Evolutionary conservation across 2,797 vertebrate species (phyloP), one percentile per base, ranked within the genome.

Genomic region (Oreortyx pictus): DNA sequence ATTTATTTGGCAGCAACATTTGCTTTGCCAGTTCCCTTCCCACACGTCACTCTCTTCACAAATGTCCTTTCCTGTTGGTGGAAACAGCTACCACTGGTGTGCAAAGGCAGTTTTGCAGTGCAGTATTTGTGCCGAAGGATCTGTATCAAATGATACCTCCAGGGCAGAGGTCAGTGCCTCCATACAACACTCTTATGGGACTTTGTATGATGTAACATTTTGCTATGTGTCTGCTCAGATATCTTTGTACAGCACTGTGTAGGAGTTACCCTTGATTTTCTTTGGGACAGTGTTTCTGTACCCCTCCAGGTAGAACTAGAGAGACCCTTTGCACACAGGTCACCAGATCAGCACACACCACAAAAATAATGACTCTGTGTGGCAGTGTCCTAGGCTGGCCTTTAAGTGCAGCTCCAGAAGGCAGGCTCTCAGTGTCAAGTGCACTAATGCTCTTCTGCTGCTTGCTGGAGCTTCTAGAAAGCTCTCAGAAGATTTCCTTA

Each of bases 1-100:
- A 57, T 84, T 92, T 89, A 84, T 89, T 89, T 88, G 67, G 82
- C 90, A 91, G 70, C 15, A 72, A 33, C 10, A 2, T 81, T 91
- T 88, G 37, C 74, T 89, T 81, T 92, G 37, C 71, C 85, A 49
- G 44, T 82, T 82, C 46, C 44, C 67, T 52, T 39, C 64, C 71
- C 52, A 39, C 64, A 49, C 14, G 64, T 73, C 60, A 50, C 41
- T 88, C 79, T 25, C 6, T 4, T 31, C 46, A 75, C 31, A 13
- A 29, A 66, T 76, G 41, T 62, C 37, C 49, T 82, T 11, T 82
- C 47, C 59, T n/a, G 71, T 52, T 23, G 78, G 25, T 66, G 35
- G 49, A n/a, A 90, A 43, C 62, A 92, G 24, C 14, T 9, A 6
- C 31, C 44, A 18, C 47, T 83, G 60, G 59, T 16, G 29, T 47